A percentile compares a stretch with the other conserved stretches of the same genome.
Evolutionary conservation across 1,140 invertebrate species (phyloP).

Genomic region (Magallana gigas): DNA sequence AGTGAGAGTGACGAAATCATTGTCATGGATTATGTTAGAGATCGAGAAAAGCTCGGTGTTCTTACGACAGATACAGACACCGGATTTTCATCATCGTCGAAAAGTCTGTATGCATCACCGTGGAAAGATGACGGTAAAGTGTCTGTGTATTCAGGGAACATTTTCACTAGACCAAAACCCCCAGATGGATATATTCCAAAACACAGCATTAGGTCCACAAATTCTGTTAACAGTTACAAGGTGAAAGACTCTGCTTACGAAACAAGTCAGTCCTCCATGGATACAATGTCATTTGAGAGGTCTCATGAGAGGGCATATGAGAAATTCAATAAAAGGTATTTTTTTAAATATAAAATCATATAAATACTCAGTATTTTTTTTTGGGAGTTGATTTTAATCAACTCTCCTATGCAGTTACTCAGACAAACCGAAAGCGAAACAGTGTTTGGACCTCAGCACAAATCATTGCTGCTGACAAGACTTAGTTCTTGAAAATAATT

Average conservation of each 20-base stretch:
- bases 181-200: neutral
- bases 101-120: constrained; percentile 50
- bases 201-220: neutral
- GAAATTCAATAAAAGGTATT: neutral
- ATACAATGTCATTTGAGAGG: constrained; percentile 31
- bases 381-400: no score
- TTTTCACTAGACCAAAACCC: neutral
- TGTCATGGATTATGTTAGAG: neutral
- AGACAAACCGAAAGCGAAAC: no score
- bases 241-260: constrained; percentile 67
- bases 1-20: neutral
- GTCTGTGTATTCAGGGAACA: constrained; percentile 21
- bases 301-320: neutral
- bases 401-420: no score
- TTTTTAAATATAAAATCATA: neutral
- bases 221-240: constrained; percentile 4
- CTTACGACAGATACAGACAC: constrained; percentile 57
- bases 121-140: neutral
- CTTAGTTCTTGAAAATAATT: no score
- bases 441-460: no score
- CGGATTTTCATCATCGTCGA: constrained; percentile 58
- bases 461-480: no score
- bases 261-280: constrained; percentile 66
- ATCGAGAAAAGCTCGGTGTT: neutral
- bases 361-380: no score